Evolutionary conservation across 2,888 invertebrate species (phyloP), one percentile per base, ranked within the genome.

Genomic region (Ametastegia equiseti): DNA sequence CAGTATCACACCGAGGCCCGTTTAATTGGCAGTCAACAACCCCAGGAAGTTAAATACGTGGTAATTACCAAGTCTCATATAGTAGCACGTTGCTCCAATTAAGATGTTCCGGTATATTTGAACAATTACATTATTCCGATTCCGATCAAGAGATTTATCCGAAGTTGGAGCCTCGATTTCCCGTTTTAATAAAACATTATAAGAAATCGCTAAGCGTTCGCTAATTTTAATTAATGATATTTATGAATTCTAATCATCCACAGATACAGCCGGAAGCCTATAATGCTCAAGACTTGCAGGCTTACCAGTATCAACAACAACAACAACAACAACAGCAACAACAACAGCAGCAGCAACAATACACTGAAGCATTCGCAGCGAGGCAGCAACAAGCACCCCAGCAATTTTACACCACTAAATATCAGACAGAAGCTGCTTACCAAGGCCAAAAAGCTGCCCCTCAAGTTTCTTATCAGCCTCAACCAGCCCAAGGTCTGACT

Each of bases 191-290:
- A 4, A 42, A n/a, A 30, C 27, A 27, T 42, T 9, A 47, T 2
- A 13, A 11, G 7, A n/a, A 47, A 45, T 47, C 13, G 13, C 9
- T 45, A 15, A 27, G n/a, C n/a, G 6, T 2, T 47, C 1, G 7
- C 11, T 47, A 15, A 57, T 54, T 63, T 27, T 67, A 11, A 15
- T 15, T 9, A 15, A 42, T 39, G 3, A 36, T 60, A 19, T 42
- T 63, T 2, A 63, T 13, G 11, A 27, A 42, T 42, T n/a, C 11
- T 63, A 57, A 77, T 60, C 45, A 69, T 36, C 69, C 69, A 47
- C 80, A 88, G 85, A 36, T 78, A n/a, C 86, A 86, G 42, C 79
- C 85, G 1, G 87, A 89, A 80, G 84, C 82, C 6, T 90, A 88
- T 80, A 81, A 80, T n/a, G n/a, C n/a, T 30, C 87, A 87, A 42